Evolutionary conservation across 2,113 vertebrate species (phyloP).

Genomic region (Alethe castanea): DNA sequence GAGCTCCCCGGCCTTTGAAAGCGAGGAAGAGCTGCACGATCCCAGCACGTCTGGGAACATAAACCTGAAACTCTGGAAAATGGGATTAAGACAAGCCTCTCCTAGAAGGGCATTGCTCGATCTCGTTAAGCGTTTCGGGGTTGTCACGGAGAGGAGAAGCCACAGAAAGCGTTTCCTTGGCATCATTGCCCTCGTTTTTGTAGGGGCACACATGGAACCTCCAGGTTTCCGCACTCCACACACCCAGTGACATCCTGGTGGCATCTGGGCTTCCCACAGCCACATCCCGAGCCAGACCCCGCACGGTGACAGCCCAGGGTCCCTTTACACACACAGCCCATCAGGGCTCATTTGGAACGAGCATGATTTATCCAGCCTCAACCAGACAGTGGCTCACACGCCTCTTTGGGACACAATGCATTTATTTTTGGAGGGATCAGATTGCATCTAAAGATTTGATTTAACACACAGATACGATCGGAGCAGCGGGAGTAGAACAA

Average conservation of each 20-base stretch:
- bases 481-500: not conserved
- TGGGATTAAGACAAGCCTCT: conserved; percentile 14
- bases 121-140: not conserved
- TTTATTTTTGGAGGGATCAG: conserved; percentile 48
- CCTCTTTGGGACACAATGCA: conserved; percentile 3
- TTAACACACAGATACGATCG: conserved; percentile 3
- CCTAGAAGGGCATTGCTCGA: not conserved
- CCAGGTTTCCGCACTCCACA: not conserved
- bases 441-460: not conserved
- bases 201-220: not conserved
- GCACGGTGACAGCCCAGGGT: fast-evolving
- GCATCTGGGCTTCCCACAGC: not conserved
- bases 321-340: not conserved
- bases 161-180: not conserved
- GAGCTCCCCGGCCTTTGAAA: not conserved
- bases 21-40: not conserved
- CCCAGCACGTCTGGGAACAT: not conserved
- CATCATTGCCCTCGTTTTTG: not conserved
- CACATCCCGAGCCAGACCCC: not conserved
- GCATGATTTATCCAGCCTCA: not conserved
- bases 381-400: not conserved
- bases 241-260: not conserved
- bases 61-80: conserved; percentile 26
- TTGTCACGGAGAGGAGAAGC: not conserved
- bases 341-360: not conserved